Evolutionary conservation across 2,113 vertebrate genomes (phyloP).

Genomic region (Sturnira hondurensis): DNA sequence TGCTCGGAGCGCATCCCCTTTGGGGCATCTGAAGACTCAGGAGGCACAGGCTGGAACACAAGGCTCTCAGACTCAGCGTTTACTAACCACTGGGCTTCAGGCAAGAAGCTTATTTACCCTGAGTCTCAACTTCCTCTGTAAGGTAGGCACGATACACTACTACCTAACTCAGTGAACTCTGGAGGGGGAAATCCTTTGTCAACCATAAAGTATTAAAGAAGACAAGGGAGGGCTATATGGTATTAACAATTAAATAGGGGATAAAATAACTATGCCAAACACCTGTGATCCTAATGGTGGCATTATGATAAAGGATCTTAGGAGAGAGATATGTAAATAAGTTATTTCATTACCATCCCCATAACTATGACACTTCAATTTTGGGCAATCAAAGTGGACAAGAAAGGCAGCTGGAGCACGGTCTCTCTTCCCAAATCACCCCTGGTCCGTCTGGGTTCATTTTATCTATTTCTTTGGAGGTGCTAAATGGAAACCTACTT

Average conservation of each 20-base stretch:
- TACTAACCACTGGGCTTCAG: not conserved
- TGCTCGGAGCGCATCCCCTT: not conserved
- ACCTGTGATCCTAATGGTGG: not conserved
- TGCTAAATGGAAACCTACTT: not conserved
- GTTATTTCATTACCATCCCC: not conserved
- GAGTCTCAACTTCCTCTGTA: not conserved
- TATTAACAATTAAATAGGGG: not conserved
- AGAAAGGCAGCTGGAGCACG: not conserved
- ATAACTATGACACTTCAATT: not conserved
- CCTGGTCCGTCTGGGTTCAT: not conserved
- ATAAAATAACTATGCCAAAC: conserved; percentile 9
- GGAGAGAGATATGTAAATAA: not conserved
- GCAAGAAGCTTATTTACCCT: too few relatives aligned
- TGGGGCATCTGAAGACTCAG: not conserved
- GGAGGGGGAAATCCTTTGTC: not conserved
- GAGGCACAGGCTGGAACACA: not conserved
- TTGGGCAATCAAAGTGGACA: not conserved
- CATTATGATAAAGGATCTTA: not conserved
- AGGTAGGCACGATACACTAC: not conserved
- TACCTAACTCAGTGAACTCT: not conserved
- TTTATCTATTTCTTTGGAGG: not conserved
- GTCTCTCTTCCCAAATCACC: not conserved
- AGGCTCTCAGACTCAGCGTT: not conserved
- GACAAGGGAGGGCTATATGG: not conserved
- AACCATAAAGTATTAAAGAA: not conserved